These are phyloP conservation scores for Sebastes trivittatus DNA, from an alignment of 2,797 vertebrate genomes.

Conservation along the genomic window DNA sequence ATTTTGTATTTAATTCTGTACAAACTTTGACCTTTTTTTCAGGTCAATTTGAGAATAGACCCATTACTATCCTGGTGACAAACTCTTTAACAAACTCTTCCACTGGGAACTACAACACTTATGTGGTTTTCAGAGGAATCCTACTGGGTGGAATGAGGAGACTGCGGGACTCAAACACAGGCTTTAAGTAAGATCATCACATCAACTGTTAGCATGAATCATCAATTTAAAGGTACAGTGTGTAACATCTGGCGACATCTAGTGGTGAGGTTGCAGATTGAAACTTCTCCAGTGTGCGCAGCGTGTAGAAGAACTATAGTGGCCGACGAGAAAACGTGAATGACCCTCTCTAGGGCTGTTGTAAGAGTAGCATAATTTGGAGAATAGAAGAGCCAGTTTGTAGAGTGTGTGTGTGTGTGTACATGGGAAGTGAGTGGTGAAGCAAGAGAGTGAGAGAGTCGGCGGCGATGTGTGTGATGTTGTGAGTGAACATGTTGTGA, in stretches of 20 bases:
- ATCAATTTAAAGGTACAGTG: background rate
- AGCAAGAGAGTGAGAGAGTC: no score
- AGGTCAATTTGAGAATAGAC: background rate
- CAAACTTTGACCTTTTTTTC: background rate
- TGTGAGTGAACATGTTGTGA: no score
- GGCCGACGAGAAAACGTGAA: no score
- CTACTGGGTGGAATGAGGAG: slow-evolving; percentile 51
- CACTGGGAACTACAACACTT: slow-evolving; percentile 9
- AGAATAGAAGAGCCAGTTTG: no score
- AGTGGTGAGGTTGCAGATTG: no score
- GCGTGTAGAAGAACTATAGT: no score
- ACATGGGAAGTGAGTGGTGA: no score
- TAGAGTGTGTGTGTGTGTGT: no score
- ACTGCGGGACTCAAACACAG: background rate
- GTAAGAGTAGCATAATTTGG: no score
- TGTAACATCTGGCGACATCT: no score
- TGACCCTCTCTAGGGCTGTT: no score
- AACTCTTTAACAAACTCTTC: slow-evolving; percentile 3
- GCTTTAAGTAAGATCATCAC: slow-evolving; percentile 36
- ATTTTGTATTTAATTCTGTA: background rate
- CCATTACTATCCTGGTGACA: slow-evolving; percentile 22
- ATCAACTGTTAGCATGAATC: background rate
- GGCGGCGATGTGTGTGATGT: no score
- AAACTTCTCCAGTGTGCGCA: fast-evolving
- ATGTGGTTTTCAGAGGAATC: slow-evolving; percentile 12